Conservation (phyloP, 2,888 invertebrate species). For the Thymelicus acteon region DNA sequence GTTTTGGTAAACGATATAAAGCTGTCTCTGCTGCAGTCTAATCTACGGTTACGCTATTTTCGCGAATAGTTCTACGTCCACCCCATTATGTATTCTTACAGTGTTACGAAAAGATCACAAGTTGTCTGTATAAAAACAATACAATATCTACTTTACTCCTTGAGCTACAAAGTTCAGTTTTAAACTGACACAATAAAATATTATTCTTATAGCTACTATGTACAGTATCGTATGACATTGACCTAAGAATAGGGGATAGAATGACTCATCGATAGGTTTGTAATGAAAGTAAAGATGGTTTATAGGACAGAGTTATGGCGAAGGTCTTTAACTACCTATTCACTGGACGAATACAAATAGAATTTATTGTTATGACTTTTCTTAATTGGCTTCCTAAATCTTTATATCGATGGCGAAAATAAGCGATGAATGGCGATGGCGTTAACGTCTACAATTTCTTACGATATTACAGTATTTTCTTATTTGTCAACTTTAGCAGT, state of each 20-base stretch:
- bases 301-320: slow-evolving; percentile 29
- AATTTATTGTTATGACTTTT: slow-evolving; percentile 21
- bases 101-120: slow-evolving; percentile 42
- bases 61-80: slow-evolving; percentile 53
- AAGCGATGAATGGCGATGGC: not conserved
- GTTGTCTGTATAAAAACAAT: not conserved
- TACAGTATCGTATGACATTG: slow-evolving; percentile 59
- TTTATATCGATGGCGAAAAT: not conserved
- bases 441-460: no score
- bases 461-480: no score
- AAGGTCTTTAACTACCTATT: slow-evolving; percentile 29
- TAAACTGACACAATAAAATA: not conserved
- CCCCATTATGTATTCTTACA: slow-evolving; percentile 59
- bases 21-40: slow-evolving; percentile 5
- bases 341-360: slow-evolving; percentile 13
- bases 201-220: slow-evolving; percentile 12
- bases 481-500: no score
- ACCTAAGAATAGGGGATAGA: slow-evolving; percentile 53
- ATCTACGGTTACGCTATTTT: slow-evolving; percentile 48
- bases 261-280: slow-evolving; percentile 48
- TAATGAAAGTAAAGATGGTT: slow-evolving; percentile 35
- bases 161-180: slow-evolving; percentile 12
- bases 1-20: no score
- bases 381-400: slow-evolving; percentile 21
- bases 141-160: slow-evolving; percentile 12